These are phyloP conservation scores for Bos indicus DNA, from an alignment of 2,113 vertebrate genomes.

Conservation along the genomic window DNA sequence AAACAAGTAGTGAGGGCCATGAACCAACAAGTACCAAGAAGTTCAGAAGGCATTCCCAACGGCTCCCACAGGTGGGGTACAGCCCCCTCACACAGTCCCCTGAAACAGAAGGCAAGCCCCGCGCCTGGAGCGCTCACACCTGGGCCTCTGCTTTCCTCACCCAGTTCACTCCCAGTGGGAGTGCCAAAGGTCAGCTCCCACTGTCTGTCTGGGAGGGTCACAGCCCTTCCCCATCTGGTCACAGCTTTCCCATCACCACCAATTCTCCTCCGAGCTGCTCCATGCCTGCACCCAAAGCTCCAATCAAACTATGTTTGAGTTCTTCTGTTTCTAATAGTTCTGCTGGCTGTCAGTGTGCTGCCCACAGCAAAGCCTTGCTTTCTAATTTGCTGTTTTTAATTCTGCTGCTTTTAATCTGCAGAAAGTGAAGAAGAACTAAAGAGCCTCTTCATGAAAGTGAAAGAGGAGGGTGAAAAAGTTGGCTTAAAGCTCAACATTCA, in stretches of 20 bases:
- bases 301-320: too few species aligned
- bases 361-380: not conserved
- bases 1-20: not conserved
- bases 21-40: not conserved
- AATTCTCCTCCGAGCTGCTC: not conserved
- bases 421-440: not conserved
- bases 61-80: rapidly evolving
- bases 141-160: not conserved
- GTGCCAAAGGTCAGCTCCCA: not conserved
- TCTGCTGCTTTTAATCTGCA: not conserved
- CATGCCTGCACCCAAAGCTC: not conserved
- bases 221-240: not conserved
- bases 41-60: not conserved
- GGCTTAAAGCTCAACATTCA: not conserved
- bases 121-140: not conserved
- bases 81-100: not conserved
- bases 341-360: rapidly evolving
- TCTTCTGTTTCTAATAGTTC: not conserved
- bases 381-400: not conserved
- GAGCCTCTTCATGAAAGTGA: not conserved
- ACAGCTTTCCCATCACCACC: not conserved
- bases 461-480: not conserved
- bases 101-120: not conserved
- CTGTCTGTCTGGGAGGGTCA: not conserved
- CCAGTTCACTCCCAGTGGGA: not conserved